Evolutionary conservation across 2,113 vertebrate genomes (phyloP).

Genomic region (Calidris pygmaea): DNA sequence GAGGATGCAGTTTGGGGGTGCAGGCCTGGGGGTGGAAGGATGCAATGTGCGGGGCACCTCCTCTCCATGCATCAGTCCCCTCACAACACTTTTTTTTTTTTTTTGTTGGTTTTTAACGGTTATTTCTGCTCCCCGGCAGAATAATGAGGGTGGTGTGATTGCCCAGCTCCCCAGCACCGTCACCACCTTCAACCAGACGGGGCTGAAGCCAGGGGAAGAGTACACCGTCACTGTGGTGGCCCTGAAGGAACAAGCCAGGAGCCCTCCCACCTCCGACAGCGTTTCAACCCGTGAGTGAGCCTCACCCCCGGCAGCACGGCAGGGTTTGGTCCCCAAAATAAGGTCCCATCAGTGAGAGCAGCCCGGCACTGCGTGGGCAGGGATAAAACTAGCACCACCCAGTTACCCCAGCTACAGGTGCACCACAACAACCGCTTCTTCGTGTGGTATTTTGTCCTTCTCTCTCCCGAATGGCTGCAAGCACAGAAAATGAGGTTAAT

Average conservation of each 20-base stretch:
- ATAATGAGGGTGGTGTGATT: conserved; percentile 94
- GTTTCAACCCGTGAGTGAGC: conserved; percentile 87
- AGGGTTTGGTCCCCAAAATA: not conserved
- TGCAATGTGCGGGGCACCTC: not conserved
- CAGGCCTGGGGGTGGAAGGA: not conserved
- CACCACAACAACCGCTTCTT: not conserved
- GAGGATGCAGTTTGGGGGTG: fast-evolving
- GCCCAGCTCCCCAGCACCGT: conserved; percentile 94
- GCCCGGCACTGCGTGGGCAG: not conserved
- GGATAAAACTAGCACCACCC: not conserved
- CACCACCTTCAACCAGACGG: conserved; percentile 93
- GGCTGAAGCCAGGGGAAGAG: conserved; percentile 92
- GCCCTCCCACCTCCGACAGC: conserved; percentile 85
- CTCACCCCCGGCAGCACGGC: not conserved
- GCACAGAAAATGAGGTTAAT: not conserved
- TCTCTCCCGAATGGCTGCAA: not conserved
- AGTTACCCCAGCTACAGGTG: not conserved
- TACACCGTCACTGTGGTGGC: conserved; percentile 93
- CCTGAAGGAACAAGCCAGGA: conserved; percentile 90
- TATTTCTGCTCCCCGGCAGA: conserved; percentile 67
- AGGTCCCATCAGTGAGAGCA: not conserved
- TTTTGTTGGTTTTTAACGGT: not conserved
- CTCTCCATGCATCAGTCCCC: not conserved
- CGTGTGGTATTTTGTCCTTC: not conserved
- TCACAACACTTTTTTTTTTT: not conserved